Base-by-base conservation (phyloP, 2,797 vertebrate genomes). In the Megalops cyprinoides region DNA sequence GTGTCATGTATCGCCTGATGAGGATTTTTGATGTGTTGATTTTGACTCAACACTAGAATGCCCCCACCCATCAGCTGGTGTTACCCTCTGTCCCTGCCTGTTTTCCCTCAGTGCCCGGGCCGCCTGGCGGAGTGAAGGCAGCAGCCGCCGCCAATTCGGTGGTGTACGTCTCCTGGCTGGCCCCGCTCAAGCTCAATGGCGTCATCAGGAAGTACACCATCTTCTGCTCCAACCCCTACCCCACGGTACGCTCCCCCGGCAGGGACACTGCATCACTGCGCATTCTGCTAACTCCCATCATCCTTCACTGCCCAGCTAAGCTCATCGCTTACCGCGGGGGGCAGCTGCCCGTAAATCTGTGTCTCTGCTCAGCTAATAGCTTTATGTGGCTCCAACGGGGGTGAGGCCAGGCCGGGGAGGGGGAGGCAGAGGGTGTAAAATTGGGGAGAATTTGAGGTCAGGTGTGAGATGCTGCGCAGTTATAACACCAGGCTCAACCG, bases 161-260 rank as follows among this genome's bases (percentile, higher is more conserved):
- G 0, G 98, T 99, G 80, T 99, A 97, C 0, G 97, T 99, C 58
- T 99, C 98, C 79, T 99, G 98, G 98, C 95, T 99, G 3, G 97
- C 97, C 69, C 98, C 98, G 0, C 93, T 97, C 87, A 99, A 99
- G 91, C 92, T 98, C 86, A 99, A 99, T 0, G 98, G 98, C 85
- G 92, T 99, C 87, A 99, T 99, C 92, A 93, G 97, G 84, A 99
- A 99, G 92, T 99, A 99, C 93, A 99, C 97, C 0, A 96, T 99
- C 78, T 98, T 98, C 96, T 99, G 98, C 92, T 99, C 98, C 0
- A 97, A 99, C 89, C 96, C 97, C 44, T 98, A 98, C 88, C 97
- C 98, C 78, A 98, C 96, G 82, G 98, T 99, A 94, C 94, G 90
- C 90, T 1, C 12, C 48, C 20, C 5, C 31, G n/a, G n/a, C n/a